These are phyloP conservation scores for Cremastobaeus sp. DNA, from an alignment of 2,888 invertebrate species.

Conservation along the genomic window DNA sequence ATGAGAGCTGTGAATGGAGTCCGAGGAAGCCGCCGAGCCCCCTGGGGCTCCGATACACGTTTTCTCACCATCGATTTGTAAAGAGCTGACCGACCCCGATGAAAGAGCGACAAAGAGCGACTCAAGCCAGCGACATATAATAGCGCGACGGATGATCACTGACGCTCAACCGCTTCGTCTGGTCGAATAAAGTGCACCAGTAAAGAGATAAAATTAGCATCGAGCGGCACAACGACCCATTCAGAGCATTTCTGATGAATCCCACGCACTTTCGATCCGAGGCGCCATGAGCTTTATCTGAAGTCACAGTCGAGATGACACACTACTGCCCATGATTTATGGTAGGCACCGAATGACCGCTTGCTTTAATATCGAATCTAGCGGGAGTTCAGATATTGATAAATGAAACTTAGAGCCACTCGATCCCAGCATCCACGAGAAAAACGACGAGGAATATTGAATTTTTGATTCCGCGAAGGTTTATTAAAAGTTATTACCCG, in stretches of 20 bases:
- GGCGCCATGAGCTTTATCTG: constrained; percentile 25
- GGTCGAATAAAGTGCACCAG: constrained; percentile 21
- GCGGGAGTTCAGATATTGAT: too few relatives aligned
- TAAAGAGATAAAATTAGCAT: constrained; percentile 38
- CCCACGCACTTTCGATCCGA: constrained; percentile 17
- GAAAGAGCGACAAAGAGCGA: constrained; percentile 46
- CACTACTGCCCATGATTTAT: constrained; percentile 30
- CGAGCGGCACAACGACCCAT: constrained; percentile 31
- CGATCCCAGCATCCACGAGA: too few relatives aligned
- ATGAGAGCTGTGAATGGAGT: constrained; percentile 76
- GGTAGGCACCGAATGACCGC: constrained; percentile 21
- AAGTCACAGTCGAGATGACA: constrained; percentile 12
- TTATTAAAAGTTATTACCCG: too few relatives aligned
- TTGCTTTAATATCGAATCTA: too few relatives aligned
- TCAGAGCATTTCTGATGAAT: constrained; percentile 25
- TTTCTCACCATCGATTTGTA: constrained; percentile 60
- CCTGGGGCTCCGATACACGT: constrained; percentile 74
- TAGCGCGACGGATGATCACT: constrained; percentile 28
- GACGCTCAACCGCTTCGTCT: constrained; percentile 17
- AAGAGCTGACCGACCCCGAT: constrained; percentile 50
- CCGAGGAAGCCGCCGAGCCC: constrained; percentile 77
- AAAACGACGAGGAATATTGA: too few relatives aligned
- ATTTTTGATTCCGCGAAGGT: too few relatives aligned
- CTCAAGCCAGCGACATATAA: constrained; percentile 22
- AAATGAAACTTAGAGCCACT: too few relatives aligned